phyloP scores from a whole-genome alignment of 2,888 invertebrate genomes.

The Agrenia bidenticulata region DNA sequence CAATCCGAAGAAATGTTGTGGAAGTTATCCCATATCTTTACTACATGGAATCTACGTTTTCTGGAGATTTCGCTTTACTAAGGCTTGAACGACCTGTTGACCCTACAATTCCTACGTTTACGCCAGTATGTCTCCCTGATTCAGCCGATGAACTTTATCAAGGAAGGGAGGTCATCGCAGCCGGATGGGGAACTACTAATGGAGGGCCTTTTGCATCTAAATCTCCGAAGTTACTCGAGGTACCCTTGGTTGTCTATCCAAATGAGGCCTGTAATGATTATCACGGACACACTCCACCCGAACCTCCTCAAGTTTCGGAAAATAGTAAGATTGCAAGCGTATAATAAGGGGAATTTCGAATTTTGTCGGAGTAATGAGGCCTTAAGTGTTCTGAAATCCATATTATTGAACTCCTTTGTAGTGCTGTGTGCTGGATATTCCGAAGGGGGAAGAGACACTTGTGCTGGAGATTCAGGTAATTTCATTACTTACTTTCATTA shows the following conservation, averaged over 20 bases:
- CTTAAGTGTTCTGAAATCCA: too few species aligned
- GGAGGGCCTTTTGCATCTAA: conserved; percentile 39
- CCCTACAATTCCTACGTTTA: conserved; percentile 37
- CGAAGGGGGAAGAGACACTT: conserved; percentile 51
- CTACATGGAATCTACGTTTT: conserved; percentile 50
- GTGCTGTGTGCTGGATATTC: conserved; percentile 43
- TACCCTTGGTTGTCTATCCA: conserved; percentile 40
- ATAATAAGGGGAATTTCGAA: neutral
- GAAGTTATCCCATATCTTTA: conserved; percentile 50
- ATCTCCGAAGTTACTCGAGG: conserved; percentile 48
- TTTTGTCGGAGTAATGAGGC: too few species aligned
- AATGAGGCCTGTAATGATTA: conserved; percentile 52
- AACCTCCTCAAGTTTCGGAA: conserved; percentile 50
- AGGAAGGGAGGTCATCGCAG: conserved; percentile 47
- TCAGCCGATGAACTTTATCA: conserved; percentile 31
- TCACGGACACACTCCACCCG: conserved; percentile 42
- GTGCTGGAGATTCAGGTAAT: conserved; percentile 29
- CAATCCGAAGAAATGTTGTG: conserved; percentile 37
- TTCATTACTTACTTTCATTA: conserved; percentile 11
- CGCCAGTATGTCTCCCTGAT: conserved; percentile 46
- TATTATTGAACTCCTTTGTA: neutral
- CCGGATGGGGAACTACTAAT: conserved; percentile 46
- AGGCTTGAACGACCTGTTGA: conserved; percentile 42
- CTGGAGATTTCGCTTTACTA: conserved; percentile 49
- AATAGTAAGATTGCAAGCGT: conserved; percentile 30